Base-by-base conservation (phyloP, 2,113 vertebrate species). In the Rattus norvegicus region DNA sequence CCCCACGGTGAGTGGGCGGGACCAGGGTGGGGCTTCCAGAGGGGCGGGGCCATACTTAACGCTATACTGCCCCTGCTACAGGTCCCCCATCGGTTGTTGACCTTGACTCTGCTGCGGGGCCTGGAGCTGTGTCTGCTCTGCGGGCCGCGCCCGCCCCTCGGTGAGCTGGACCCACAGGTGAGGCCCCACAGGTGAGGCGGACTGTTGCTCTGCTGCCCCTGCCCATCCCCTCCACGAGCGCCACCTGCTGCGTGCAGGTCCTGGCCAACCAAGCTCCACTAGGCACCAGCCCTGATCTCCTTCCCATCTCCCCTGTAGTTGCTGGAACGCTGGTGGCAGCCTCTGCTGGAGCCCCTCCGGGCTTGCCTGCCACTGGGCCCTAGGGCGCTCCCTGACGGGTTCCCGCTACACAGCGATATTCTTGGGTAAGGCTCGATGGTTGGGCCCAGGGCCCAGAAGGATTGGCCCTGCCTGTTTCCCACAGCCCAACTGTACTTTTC, bases 11-110 rank as follows among this genome's bases (percentile, higher is more conserved):
- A 98, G 98, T 65, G 86, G 65, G 7, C 36, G 3, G 14, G 81
- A 24, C 14, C 7, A 5, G 2, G 36, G 61, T 5, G 5, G 30
- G 9, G 36, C 16, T 8, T 17, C 12, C 54, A 52, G 11, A 52
- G 47, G 92, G 77, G 30, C 49, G 2, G 2, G 1, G n/a, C 73
- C 61, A 30, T 5, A 0, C 28, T 6, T 43, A n/a, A 24, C 26
- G 43, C 54, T 14, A 6, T 22, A 30, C 72, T 6, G 63, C 39
- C 4, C 54, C 36, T 1, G 24, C 89, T 80, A 43, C 93, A 98
- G 5, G 99, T 99, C 54, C 99, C 99, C 2, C 99, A 99, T 87
- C 98, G 99, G 33, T 98, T 99, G 13, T 98, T 99, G 70, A 98
- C 99, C 36, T 99, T 99, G 95, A 99, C 98, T 91, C 98, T 99